A percentile compares a stretch with the other conserved stretches of the same genome.
These are phyloP conservation scores for Sinocyclocheilus grahami DNA, from an alignment of 2,113 vertebrate species.

Conservation along the genomic window DNA sequence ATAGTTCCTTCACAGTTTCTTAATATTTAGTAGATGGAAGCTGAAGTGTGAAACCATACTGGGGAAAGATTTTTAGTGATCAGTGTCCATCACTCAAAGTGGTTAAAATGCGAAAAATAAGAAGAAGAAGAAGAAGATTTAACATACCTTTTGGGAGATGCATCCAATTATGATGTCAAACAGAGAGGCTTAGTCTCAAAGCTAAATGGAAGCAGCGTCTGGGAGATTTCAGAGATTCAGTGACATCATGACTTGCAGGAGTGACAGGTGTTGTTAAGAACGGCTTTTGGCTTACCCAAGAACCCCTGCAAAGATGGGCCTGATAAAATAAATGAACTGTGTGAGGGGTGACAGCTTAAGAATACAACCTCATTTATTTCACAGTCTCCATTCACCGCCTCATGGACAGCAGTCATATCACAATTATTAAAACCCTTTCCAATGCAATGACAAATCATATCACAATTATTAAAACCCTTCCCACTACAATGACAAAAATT, in stretches of 20 bases:
- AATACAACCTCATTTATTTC: constrained; percentile 66
- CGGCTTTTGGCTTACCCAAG: constrained; percentile 73
- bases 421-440: constrained; percentile 6
- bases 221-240: constrained; percentile 29
- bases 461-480: constrained; percentile 1
- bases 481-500: not conserved
- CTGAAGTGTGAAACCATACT: too few species aligned
- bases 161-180: constrained; percentile 2
- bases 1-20: too few species aligned
- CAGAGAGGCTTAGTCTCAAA: constrained; percentile 55
- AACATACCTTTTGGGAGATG: not conserved
- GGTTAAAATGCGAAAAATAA: not conserved
- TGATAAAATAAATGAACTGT: constrained; percentile 81
- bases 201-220: constrained; percentile 53
- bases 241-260: constrained; percentile 68
- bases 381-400: constrained; percentile 8
- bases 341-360: constrained; percentile 69
- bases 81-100: not conserved
- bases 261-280: constrained; percentile 74
- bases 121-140: not conserved
- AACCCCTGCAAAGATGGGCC: constrained; percentile 70
- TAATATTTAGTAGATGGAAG: too few species aligned
- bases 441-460: constrained; percentile 11
- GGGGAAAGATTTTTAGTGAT: not conserved
- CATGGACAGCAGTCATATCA: constrained; percentile 1